These are phyloP conservation scores for Tuta absoluta DNA, from an alignment of 2,888 invertebrate genomes.

Conservation along the genomic window DNA sequence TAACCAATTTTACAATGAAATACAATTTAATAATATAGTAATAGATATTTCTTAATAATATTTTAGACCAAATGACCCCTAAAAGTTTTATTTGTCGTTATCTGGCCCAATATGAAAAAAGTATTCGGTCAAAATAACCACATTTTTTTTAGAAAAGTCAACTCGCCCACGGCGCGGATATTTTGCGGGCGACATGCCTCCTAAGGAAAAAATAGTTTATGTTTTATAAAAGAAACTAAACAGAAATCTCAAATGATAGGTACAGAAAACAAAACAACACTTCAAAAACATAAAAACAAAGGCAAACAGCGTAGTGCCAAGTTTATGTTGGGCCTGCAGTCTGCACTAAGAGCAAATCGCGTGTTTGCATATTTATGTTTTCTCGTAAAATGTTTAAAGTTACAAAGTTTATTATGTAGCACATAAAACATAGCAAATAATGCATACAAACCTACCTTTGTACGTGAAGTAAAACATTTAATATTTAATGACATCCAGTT, in stretches of 20 bases:
- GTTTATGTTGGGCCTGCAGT: constrained; percentile 29
- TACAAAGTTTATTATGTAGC: constrained; percentile 61
- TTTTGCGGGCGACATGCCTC: too few relatives aligned
- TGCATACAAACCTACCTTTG: not conserved
- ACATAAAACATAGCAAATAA: constrained; percentile 51
- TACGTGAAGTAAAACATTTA: not conserved
- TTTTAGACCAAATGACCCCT: too few relatives aligned
- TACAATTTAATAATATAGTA: too few relatives aligned
- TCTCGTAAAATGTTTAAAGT: constrained; percentile 67
- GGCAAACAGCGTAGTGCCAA: not conserved
- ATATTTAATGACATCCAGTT: constrained; percentile 5
- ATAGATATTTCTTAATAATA: too few relatives aligned
- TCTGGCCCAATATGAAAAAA: too few relatives aligned
- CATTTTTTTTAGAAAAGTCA: too few relatives aligned
- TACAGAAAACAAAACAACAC: not conserved
- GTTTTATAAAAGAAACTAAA: not conserved
- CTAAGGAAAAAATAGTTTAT: too few relatives aligned
- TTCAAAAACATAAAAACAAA: constrained; percentile 15
- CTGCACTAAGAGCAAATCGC: constrained; percentile 43
- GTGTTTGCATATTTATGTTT: constrained; percentile 57
- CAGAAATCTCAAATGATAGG: not conserved
- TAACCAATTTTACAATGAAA: too few relatives aligned
- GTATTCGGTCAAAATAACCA: too few relatives aligned
- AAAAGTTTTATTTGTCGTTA: too few relatives aligned
- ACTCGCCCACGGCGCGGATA: too few relatives aligned